These are phyloP conservation scores for Butastur rufipennis DNA, from an alignment of 2,113 vertebrate genomes.

Conservation along the genomic window DNA sequence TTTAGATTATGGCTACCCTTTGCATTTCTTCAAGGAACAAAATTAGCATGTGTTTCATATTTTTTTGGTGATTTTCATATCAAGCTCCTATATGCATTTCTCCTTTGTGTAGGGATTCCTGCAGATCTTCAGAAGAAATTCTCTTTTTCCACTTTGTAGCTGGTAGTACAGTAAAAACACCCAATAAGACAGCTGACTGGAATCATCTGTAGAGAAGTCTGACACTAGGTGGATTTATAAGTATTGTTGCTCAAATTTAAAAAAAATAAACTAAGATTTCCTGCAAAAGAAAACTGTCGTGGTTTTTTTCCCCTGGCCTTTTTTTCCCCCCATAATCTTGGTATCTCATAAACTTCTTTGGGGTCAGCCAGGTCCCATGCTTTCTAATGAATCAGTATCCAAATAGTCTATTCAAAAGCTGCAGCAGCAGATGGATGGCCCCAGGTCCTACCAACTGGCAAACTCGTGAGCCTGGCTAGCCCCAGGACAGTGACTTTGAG, in stretches of 20 bases:
- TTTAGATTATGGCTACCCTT: background rate
- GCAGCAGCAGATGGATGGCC: background rate
- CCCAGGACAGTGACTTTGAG: background rate
- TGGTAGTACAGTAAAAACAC: background rate
- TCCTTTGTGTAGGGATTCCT: background rate
- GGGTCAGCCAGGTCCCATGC: background rate
- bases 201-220: background rate
- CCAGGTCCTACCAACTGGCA: background rate
- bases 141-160: background rate
- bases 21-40: background rate
- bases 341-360: background rate
- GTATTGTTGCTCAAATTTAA: background rate
- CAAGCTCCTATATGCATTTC: background rate
- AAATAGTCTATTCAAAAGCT: background rate
- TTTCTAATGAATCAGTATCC: background rate
- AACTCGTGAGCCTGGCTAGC: background rate
- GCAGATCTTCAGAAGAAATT: background rate
- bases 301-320: background rate
- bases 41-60: background rate
- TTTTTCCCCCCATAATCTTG: fast-evolving
- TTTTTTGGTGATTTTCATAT: background rate
- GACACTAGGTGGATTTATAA: background rate
- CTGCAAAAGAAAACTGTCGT: background rate
- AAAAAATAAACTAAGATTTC: background rate
- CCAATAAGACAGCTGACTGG: background rate